Evolutionary conservation across 1,140 invertebrate species (phyloP).

Genomic region (Panulirus ornatus): DNA sequence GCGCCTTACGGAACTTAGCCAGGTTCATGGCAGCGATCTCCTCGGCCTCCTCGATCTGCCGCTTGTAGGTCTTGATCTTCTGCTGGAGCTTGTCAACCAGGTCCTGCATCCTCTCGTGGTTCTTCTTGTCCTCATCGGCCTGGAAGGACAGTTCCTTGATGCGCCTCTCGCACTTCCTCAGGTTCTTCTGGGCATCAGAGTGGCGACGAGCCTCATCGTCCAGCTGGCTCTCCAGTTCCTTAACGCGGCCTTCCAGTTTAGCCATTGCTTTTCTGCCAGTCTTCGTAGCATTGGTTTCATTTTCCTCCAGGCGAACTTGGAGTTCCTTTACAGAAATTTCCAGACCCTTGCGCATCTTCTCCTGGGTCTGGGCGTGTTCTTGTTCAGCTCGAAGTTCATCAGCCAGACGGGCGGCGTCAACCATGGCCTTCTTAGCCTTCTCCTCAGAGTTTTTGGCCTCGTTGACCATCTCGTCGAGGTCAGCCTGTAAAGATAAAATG

Average conservation of each 20-base stretch:
- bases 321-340: constrained; percentile 54
- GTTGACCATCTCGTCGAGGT: constrained; percentile 63
- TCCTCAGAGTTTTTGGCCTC: constrained; percentile 63
- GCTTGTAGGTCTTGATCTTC: constrained; percentile 71
- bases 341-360: constrained; percentile 68
- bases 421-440: constrained; percentile 70
- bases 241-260: constrained; percentile 96
- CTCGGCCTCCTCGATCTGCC: constrained; percentile 70
- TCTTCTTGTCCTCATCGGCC: constrained; percentile 81
- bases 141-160: constrained; percentile 70
- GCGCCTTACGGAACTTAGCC: constrained; percentile 64
- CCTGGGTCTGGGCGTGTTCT: constrained; percentile 66
- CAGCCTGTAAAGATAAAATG: constrained; percentile 33
- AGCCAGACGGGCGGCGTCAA: constrained; percentile 63
- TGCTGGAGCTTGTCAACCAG: constrained; percentile 82
- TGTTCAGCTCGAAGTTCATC: constrained; percentile 65
- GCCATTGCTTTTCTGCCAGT: constrained; percentile 98
- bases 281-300: constrained; percentile 90
- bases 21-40: constrained; percentile 65
- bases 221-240: constrained; percentile 97
- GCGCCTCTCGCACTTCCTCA: constrained; percentile 70
- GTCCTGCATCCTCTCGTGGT: constrained; percentile 81
- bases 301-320: constrained; percentile 81
- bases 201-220: constrained; percentile 96
- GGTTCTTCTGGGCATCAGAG: constrained; percentile 68